Evolutionary conservation across 1,140 invertebrate genomes (phyloP).

Genomic region (Bombus breviceps): DNA sequence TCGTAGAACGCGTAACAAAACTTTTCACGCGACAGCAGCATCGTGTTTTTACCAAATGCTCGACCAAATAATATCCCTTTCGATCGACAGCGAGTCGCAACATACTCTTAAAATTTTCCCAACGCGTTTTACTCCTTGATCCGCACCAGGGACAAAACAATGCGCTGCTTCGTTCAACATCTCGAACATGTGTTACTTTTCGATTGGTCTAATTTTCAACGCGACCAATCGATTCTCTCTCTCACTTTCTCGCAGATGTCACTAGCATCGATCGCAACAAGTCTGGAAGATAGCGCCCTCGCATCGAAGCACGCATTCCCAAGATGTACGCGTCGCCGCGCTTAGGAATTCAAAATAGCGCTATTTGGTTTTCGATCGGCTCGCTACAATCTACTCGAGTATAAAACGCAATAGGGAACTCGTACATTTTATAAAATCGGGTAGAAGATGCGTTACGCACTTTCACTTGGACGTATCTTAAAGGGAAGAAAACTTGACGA

Average conservation of each 20-base stretch:
- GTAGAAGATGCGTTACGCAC: not conserved
- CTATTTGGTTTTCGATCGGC: not conserved
- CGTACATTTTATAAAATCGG: too few relatives aligned
- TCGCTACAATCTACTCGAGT: not conserved
- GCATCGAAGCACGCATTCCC: too few relatives aligned
- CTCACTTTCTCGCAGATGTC: not conserved
- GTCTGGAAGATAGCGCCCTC: not conserved
- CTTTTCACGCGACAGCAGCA: conserved; percentile 58
- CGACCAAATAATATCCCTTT: not conserved
- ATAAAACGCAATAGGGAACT: not conserved
- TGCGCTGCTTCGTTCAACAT: not conserved
- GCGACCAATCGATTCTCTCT: not conserved
- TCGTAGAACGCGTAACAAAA: conserved; percentile 39
- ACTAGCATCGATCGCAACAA: not conserved
- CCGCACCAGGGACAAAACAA: not conserved
- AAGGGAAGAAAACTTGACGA: not conserved
- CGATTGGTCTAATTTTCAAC: conserved; percentile 41
- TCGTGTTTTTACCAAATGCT: conserved; percentile 29
- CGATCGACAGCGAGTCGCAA: not conserved
- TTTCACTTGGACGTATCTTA: too few relatives aligned
- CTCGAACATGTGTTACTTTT: conserved; percentile 48
- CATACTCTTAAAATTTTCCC: conserved; percentile 33
- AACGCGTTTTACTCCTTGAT: not conserved
- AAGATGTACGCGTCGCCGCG: too few relatives aligned
- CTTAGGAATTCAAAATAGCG: not conserved